Percentiles rank a stretch among this genome's conserved stretches.
Conservation (phyloP, 2,888 invertebrate genomes). For the Mellilla xanthometata region DNA sequence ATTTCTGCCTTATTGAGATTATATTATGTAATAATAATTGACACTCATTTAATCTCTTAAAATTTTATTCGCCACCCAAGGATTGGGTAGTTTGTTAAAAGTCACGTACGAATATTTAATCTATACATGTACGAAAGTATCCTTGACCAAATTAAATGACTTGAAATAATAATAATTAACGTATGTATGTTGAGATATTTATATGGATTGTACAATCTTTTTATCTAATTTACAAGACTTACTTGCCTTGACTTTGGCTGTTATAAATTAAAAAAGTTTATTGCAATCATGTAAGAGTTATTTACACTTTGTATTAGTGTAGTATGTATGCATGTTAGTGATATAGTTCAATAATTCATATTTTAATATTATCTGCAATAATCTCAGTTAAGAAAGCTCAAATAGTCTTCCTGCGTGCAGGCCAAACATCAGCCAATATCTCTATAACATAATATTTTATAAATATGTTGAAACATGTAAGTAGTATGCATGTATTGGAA, state of each 20-base stretch:
- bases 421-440: conserved; percentile 30
- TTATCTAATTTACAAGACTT: conserved; percentile 57
- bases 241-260: conserved; percentile 75
- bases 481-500: too few species aligned
- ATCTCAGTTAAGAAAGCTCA: conserved; percentile 33
- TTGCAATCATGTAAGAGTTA: conserved; percentile 31
- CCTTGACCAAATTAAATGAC: neutral
- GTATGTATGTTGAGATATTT: too few species aligned
- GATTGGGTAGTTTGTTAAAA: too few species aligned
- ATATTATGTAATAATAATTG: neutral
- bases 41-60: too few species aligned
- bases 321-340: conserved; percentile 24
- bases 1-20: conserved; percentile 7
- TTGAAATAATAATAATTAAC: conserved; percentile 9
- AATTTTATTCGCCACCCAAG: too few species aligned
- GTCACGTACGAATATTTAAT: too few species aligned
- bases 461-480: neutral
- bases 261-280: conserved; percentile 46
- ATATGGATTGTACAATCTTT: conserved; percentile 24
- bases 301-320: conserved; percentile 40
- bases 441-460: neutral
- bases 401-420: conserved; percentile 42
- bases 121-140: too few species aligned
- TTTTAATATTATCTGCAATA: conserved; percentile 7
- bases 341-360: conserved; percentile 17